Conservation (phyloP, 2,797 vertebrate species). For the Poliocrania exsul region DNA sequence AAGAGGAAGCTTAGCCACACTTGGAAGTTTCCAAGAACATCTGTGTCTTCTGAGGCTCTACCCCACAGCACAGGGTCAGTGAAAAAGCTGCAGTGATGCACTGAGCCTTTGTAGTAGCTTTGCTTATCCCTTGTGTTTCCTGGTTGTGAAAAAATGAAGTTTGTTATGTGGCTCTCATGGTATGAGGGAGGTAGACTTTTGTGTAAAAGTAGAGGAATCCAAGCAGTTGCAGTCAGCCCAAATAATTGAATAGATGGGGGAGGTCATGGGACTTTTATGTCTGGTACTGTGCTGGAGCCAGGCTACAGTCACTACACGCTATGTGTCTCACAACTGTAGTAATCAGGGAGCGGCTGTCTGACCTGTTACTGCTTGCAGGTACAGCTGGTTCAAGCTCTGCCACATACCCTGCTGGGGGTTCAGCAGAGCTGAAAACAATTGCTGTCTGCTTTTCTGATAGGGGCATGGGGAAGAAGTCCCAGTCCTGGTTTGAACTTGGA, state of each 20-base stretch:
- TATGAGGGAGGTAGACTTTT: neutral
- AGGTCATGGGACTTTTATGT: neutral
- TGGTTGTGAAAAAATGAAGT: neutral
- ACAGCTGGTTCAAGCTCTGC: neutral
- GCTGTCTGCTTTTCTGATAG: neutral
- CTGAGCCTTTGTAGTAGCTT: neutral
- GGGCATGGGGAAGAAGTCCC: neutral
- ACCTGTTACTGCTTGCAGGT: neutral
- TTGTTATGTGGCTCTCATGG: neutral
- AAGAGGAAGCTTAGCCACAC: neutral
- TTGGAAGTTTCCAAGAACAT: neutral
- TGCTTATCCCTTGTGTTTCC: neutral
- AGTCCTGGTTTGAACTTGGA: neutral
- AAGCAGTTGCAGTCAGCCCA: neutral
- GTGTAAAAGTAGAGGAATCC: neutral
- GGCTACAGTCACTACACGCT: neutral
- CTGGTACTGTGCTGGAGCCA: neutral
- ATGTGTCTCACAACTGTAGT: rapidly evolving
- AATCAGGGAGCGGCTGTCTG: rapidly evolving
- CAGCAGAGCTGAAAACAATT: neutral
- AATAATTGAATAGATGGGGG: neutral
- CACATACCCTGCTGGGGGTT: neutral
- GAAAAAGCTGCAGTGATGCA: neutral
- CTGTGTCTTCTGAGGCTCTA: neutral
- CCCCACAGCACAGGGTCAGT: neutral